Evolutionary conservation across 2,888 invertebrate species (phyloP), one percentile per base, ranked within the genome.

Genomic region (Hydrotaea cyrtoneurina): DNA sequence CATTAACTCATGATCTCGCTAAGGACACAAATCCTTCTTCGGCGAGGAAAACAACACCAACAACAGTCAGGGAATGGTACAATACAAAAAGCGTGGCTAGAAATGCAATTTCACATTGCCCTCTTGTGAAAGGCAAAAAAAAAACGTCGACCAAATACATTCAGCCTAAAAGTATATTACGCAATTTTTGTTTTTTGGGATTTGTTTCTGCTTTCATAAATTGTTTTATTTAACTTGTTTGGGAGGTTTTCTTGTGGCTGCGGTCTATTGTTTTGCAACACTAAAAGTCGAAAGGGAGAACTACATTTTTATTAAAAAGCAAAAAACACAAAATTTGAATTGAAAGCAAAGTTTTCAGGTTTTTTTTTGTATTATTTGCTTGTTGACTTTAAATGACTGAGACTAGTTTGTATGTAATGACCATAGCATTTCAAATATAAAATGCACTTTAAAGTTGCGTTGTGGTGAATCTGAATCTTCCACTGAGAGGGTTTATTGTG

Each of bases 151-250:
- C 31, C 2, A 31, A 31, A 31, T 31, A 31, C 31, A 31, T 31
- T 31, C 31, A 1, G 77, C 78, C 83, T 80, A 64, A 83, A 78
- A 80, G 77, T 75, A 80, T 31, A 46, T 74, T 78, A 80, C 21
- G 43, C 80, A 77, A 43, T 80, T 78, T 77, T 80, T 74, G 19
- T 23, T 57, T 57, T n/a, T 50, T 74, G 72, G 0, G 8, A 7
- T 57, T 23, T 57, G 5, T 55, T 21, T 72, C n/a, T 21, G 64
- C 46, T 83, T 69, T 69, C 23, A 23, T 26, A 76, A 71, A 19
- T 31, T 46, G 69, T 77, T 76, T 46, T 82, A 46, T 78, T 79
- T 66, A 19, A 72, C 64, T 73, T 36, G 46, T 75, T 71, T 66
- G 21, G 36, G n/a, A n/a, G n/a, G 59, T 46, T 26, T 15, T 21